Conservation (phyloP, 2,888 invertebrate species). For the Mesorhabditis sp. region DNA sequence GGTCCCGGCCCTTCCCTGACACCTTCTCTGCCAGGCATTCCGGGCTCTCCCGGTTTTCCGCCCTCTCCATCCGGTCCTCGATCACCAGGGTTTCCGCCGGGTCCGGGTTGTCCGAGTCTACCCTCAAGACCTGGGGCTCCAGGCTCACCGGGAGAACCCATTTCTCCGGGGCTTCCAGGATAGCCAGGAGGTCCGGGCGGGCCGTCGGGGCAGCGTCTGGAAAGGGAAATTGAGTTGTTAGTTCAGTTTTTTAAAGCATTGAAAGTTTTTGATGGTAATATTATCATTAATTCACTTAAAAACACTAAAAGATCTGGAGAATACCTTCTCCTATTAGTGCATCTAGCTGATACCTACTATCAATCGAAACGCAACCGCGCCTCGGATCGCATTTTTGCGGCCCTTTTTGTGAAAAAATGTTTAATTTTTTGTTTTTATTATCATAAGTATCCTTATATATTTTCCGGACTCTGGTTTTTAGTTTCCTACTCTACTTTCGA, state of each 20-base stretch:
- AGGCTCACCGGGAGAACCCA: neutral
- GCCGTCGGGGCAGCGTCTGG: conserved; percentile 12
- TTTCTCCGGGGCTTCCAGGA: conserved; percentile 13
- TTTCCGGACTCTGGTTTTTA: neutral
- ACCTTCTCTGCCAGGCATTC: conserved; percentile 29
- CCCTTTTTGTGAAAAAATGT: no score
- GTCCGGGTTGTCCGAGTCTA: neutral
- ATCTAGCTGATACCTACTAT: no score
- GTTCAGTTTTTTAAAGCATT: no score
- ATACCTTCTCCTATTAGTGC: no score
- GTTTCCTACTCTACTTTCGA: conserved; percentile 13
- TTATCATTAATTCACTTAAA: neutral
- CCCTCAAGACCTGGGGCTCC: conserved; percentile 5
- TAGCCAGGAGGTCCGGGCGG: conserved; percentile 13
- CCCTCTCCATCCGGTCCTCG: conserved; percentile 26
- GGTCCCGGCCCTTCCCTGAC: conserved; percentile 24
- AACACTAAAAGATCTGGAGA: no score
- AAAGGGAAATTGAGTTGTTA: neutral
- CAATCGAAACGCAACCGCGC: no score
- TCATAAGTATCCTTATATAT: no score
- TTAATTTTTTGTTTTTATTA: no score
- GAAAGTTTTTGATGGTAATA: no score
- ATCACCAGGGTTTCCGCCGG: conserved; percentile 26
- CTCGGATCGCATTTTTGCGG: no score
- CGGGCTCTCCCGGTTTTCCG: conserved; percentile 27